Evolutionary conservation across 1,140 invertebrate genomes (phyloP), one percentile per base, ranked within the genome.

Genomic region (Drosophila mayri): DNA sequence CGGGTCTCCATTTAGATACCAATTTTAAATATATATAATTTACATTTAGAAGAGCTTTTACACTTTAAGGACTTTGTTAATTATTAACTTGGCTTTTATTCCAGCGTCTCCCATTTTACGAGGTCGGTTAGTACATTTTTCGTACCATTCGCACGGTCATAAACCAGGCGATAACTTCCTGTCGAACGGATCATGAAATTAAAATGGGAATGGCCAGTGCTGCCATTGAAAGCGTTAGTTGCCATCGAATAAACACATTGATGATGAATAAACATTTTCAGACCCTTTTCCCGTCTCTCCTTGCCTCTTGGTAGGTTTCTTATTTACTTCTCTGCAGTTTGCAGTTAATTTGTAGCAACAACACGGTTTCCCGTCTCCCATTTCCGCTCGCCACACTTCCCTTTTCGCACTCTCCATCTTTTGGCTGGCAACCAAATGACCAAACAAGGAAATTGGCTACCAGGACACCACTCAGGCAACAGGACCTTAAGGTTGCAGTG

Each of bases 291-390:
- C 6, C 35, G 9, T 18, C 44, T 32, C 37, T 14, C 30, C 16
- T 6, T 37, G 37, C 40, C 30, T n/a, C 20, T 62, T 55, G 52
- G 40, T n/a, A 47, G 22, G 67, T 67, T 54, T 67, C 54, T 75
- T 67, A 58, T 65, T 74, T 79, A 72, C 61, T 75, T 52, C 32
- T 40, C 70, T 60, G 67, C 67, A 73, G 76, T 70, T 75, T 84
- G 76, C 80, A 72, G 76, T 72, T 85, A 83, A 83, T 83, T 85
- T 80, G 76, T 67, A 84, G 72, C 62, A 72, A 50, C 54, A 61
- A 67, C 80, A 83, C 40, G 57, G 71, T 65, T 67, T 80, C 49
- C 78, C 64, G 63, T 76, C 47, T 25, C n/a, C 37, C 68, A 40
- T 71, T 72, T 72, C 47, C 62, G 50, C 32, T 37, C 25, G 40